Evolutionary conservation across 2,888 invertebrate genomes (phyloP), one percentile per base, ranked within the genome.

Genomic region (Drosophila paracracens): DNA sequence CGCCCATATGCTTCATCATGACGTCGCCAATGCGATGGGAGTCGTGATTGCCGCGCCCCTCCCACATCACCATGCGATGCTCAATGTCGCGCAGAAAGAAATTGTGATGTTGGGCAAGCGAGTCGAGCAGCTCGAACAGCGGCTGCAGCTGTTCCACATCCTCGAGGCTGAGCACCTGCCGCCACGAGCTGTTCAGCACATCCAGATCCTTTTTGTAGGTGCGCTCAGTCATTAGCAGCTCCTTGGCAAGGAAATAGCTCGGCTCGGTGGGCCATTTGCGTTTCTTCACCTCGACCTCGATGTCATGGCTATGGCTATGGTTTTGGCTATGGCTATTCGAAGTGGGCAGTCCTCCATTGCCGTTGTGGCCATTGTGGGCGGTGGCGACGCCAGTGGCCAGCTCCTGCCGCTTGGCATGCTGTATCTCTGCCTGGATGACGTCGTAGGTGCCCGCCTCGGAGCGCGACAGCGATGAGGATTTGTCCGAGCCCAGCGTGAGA

Each of bases 141-240:
- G 94, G 82, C 93, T 95, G 90, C 92, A 92, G 60, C 92, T 94
- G 81, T 81, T 93, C 94, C 48, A 94, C 94, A 51, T 95, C 94
- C 79, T 95, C 95, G 63, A 94, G 94, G 35, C 94, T 94, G 31
- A 96, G 93, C 90, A 96, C 96, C 86, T 96, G 96, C 57, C 96
- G 94, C 86, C 97, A 96, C 95, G 96, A 96, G 92, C 96, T 95
- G 92, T 97, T 97, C 74, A 99, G 95, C 50, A 99, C 97, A 92
- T 98, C 98, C 83, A 99, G 94, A 92, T 99, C 99, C 90, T 98
- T 97, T 91, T 97, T 97, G 93, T 98, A 99, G 0, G 99, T 99
- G 82, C 98, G 94, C 92, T 99, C 99, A 0, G 98, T 99, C 97
- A 98, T 98, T 63, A 99, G 94, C 82, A 99, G 94, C 93, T 99